Base-by-base conservation (phyloP, 2,797 vertebrate genomes). In the Chromis chromis region DNA sequence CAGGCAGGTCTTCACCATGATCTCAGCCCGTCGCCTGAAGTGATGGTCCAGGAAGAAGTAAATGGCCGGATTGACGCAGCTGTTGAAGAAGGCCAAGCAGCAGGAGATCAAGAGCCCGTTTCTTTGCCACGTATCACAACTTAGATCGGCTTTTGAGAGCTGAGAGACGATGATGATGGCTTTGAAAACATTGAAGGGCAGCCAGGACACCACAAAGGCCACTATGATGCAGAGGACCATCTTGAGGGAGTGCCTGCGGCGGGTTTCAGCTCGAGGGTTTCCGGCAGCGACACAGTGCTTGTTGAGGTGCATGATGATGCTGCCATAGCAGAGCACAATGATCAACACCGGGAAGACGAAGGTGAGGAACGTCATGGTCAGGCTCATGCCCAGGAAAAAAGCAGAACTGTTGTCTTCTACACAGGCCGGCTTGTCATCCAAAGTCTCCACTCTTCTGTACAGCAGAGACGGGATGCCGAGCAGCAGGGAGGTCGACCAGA, bases 11-110 rank as follows among this genome's bases (percentile, higher is more conserved):
- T 65, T 56, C 57, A 14, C 86, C 68, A 93, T 57, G 1, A 9
- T 9, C 9, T 19, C 1, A 0, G 88, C 92, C 0, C 69, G 78
- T n/a, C 68, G 88, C 22, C 92, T 94, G 91, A 97, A 97, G 48
- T 95, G 93, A 42, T 91, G 89, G 77, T 97, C 96, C 80, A 97
- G 90, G 48, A 95, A 90, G 11, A 96, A 88, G 24, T 97, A 97
- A 88, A 98, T 92, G 75, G 92, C 83, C 3, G 96, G 96, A 74
- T 97, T 97, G 66, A 96, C 78, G 36, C 96, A 96, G 86, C 96
- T 96, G 93, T 96, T 96, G 66, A 95, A 40, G 74, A 97, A 97
- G 7, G 96, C 96, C 83, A 97, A 75, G 87, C 95, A 96, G 77
- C 95, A 94, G 0, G 95, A 93, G 49, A 93, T 0, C 0, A 79